phyloP scores from a whole-genome alignment of 2,888 invertebrate genomes.

The Drosophila koepferae region DNA sequence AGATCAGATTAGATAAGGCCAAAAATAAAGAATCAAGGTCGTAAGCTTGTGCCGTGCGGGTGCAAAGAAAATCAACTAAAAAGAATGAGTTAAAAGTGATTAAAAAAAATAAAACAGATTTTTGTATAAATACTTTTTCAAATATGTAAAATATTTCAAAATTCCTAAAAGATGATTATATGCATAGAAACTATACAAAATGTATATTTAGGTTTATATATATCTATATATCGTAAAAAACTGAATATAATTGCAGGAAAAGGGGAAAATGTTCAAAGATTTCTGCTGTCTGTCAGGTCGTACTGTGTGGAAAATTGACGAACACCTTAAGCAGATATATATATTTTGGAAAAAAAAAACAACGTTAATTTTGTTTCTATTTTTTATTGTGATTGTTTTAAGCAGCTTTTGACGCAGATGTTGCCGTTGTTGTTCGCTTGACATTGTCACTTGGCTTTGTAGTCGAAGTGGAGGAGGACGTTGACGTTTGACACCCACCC shows the following conservation, averaged over 20 bases:
- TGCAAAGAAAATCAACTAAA: constrained; percentile 46
- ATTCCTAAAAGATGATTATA: constrained; percentile 1
- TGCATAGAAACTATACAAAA: background rate
- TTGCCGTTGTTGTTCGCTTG: constrained; percentile 41
- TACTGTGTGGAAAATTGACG: constrained; percentile 29
- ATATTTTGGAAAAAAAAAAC: constrained; percentile 17
- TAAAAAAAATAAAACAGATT: background rate
- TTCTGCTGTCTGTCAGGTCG: background rate
- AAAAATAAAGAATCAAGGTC: constrained; percentile 57
- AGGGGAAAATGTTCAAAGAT: background rate
- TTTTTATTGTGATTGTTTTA: constrained; percentile 32
- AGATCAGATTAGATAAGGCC: constrained; percentile 51
- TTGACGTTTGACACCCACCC: constrained; percentile 68
- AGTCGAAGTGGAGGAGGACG: constrained; percentile 27
- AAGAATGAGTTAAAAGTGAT: constrained; percentile 5
- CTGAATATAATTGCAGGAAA: background rate
- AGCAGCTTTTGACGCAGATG: constrained; percentile 63
- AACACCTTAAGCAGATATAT: constrained; percentile 44
- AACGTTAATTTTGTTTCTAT: background rate
- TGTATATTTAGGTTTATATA: background rate
- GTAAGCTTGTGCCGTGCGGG: constrained; percentile 41
- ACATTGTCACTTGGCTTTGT: constrained; percentile 54
- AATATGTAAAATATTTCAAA: background rate
- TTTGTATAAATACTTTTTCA: background rate
- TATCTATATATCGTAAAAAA: background rate